A percentile compares a stretch with the other conserved stretches of the same genome.
Conservation (phyloP, 30 jellyfish, hydroid and myxozoan genomes). For the Cassiopea andromeda region DNA sequence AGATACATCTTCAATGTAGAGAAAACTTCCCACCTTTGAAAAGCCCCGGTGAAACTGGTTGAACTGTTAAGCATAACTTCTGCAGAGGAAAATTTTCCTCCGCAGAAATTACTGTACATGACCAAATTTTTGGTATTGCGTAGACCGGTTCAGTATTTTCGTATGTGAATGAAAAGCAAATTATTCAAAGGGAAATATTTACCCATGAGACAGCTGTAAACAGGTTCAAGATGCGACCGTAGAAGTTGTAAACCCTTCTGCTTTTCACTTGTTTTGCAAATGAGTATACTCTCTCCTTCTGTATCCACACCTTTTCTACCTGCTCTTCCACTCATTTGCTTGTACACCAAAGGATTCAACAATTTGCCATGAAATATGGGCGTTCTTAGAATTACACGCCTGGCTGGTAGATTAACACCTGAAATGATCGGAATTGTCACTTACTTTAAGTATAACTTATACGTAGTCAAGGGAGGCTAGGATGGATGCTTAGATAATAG, state of each 20-base stretch:
- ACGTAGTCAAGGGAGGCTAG: no score
- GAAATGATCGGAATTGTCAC: background rate
- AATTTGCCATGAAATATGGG: conserved; percentile 95
- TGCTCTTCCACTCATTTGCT: conserved; percentile 98
- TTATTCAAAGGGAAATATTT: background rate
- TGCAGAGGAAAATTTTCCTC: no score
- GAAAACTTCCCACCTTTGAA: no score
- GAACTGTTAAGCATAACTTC: no score
- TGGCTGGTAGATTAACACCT: conserved; percentile 98
- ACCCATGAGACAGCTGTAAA: conserved; percentile 93
- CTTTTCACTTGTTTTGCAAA: conserved; percentile 87
- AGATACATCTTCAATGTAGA: no score
- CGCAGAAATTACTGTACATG: no score
- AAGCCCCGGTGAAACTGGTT: no score
- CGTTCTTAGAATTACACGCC: conserved; percentile 90
- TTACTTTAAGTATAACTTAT: no score
- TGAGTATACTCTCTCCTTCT: conserved; percentile 87
- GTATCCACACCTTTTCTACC: conserved; percentile 96
- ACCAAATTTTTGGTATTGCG: no score
- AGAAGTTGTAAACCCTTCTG: conserved; percentile 70
- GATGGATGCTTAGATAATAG: no score
- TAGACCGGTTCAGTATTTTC: background rate
- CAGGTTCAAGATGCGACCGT: conserved; percentile 82
- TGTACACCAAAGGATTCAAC: conserved; percentile 85
- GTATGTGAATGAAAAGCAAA: background rate